These are phyloP conservation scores for Papilio gigon DNA, from an alignment of 2,888 invertebrate genomes.

Conservation along the genomic window DNA sequence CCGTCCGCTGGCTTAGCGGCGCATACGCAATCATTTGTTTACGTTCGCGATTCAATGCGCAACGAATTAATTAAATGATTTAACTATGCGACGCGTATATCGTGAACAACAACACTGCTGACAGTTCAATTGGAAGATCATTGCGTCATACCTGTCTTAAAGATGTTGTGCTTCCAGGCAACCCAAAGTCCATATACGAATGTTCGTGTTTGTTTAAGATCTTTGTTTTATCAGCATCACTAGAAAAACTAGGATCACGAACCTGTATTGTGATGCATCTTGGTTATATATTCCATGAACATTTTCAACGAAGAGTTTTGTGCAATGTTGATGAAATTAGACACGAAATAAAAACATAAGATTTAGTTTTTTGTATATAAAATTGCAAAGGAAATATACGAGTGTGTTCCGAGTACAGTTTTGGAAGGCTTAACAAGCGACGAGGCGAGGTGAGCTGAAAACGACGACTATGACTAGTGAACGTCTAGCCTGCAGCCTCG, in stretches of 20 bases:
- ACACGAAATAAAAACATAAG: not conserved
- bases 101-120: constrained; percentile 8
- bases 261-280: no score
- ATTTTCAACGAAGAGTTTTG: not conserved
- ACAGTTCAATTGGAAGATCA: not conserved
- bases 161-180: not conserved
- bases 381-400: constrained; percentile 1
- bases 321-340: not conserved
- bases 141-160: not conserved
- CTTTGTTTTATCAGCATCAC: no score
- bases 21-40: constrained; percentile 52
- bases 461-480: constrained; percentile 57
- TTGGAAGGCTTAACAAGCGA: constrained; percentile 41
- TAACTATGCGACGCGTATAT: constrained; percentile 34
- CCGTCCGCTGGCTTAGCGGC: constrained; percentile 61
- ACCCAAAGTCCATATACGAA: no score
- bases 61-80: constrained; percentile 55
- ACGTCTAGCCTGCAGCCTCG: constrained; percentile 51
- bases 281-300: not conserved
- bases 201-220: no score
- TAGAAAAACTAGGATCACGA: no score
- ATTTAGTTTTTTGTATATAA: not conserved
- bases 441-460: constrained; percentile 45
- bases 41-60: constrained; percentile 58
- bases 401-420: constrained; percentile 10